Evolutionary conservation across 2,888 invertebrate species (phyloP).

Genomic region (Corbicula japonica): DNA sequence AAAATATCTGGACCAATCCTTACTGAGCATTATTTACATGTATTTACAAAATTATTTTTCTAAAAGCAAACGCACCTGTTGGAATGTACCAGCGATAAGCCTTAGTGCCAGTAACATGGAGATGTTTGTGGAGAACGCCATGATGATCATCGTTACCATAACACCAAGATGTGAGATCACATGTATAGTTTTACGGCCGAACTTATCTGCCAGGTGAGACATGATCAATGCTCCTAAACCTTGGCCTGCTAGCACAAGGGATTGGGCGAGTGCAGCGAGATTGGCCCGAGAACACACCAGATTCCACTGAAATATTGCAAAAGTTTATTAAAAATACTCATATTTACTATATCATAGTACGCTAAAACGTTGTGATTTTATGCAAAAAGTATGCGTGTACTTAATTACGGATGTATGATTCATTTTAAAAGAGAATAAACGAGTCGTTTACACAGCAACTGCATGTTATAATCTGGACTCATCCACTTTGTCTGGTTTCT

Average conservation of each 20-base stretch:
- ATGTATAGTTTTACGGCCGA: slow-evolving; percentile 64
- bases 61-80: slow-evolving; percentile 62
- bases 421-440: too few relatives aligned
- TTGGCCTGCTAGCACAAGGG: slow-evolving; percentile 78
- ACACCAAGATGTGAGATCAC: slow-evolving; percentile 59
- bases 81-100: slow-evolving; percentile 70
- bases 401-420: too few relatives aligned
- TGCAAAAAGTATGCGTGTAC: too few relatives aligned
- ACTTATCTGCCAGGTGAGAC: slow-evolving; percentile 77
- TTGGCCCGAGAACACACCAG: slow-evolving; percentile 78
- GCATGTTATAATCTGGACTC: too few relatives aligned
- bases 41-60: too few relatives aligned
- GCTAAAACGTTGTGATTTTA: too few relatives aligned
- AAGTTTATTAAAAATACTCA: too few relatives aligned
- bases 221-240: slow-evolving; percentile 78
- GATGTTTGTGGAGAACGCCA: slow-evolving; percentile 61
- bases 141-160: slow-evolving; percentile 47
- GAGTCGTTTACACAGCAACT: too few relatives aligned
- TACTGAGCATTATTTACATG: too few relatives aligned
- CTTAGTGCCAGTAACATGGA: slow-evolving; percentile 69
- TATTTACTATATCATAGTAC: too few relatives aligned
- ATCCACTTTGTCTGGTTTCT: too few relatives aligned
- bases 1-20: too few relatives aligned
- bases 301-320: slow-evolving; percentile 75
- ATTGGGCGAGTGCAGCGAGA: slow-evolving; percentile 78